These are phyloP conservation scores for Fulica atra DNA, from an alignment of 2,113 vertebrate species.

Conservation along the genomic window DNA sequence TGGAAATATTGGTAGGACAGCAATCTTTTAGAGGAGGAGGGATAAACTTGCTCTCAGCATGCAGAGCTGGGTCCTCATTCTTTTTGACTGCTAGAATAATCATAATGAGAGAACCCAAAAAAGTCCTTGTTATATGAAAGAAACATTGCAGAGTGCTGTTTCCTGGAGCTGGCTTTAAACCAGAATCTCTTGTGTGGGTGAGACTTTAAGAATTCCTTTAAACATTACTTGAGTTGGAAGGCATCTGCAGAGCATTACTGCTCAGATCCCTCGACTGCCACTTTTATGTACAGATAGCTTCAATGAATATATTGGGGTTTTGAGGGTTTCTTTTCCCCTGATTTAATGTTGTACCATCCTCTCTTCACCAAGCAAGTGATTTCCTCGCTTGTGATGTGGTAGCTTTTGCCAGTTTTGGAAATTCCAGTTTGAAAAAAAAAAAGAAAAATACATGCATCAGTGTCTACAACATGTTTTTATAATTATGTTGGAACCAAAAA, in stretches of 20 bases:
- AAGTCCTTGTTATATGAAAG: not conserved
- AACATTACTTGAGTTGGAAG: not conserved
- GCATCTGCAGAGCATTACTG: conserved; percentile 34
- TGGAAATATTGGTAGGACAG: not conserved
- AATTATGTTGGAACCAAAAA: conserved; percentile 15
- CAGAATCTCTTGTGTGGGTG: conserved; percentile 36
- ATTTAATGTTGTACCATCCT: conserved; percentile 4
- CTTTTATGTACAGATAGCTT: not conserved
- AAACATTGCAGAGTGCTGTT: not conserved
- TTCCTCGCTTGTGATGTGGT: conserved; percentile 55
- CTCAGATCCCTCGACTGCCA: not conserved
- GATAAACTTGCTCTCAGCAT: not conserved
- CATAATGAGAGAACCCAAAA: not conserved
- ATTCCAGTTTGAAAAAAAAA: not conserved
- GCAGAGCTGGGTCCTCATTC: not conserved
- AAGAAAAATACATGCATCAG: not conserved
- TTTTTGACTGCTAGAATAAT: not conserved
- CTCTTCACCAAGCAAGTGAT: conserved; percentile 13
- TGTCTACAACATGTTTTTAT: not conserved
- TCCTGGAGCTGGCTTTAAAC: conserved; percentile 22
- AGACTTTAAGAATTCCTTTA: conserved; percentile 34
- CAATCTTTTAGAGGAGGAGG: not conserved
- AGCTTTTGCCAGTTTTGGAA: conserved; percentile 22
- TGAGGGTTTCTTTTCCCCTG: not conserved
- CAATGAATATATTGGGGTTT: not conserved